Conservation (phyloP, 1,140 invertebrate genomes). For the Brachionus rotundiformis region DNA sequence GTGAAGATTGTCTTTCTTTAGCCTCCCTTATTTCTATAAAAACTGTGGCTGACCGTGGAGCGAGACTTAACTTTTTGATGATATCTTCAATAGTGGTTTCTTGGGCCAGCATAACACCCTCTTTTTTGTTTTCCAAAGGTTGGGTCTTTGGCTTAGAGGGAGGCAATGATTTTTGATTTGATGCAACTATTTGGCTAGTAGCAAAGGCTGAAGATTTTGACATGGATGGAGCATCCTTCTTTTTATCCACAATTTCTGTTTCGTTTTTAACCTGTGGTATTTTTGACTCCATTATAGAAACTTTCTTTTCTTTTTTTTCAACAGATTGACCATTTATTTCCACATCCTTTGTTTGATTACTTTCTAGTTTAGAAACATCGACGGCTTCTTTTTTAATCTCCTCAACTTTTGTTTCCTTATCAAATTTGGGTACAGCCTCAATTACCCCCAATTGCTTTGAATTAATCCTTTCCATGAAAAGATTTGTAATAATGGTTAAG, state of each 20-base stretch:
- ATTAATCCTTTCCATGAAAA: conserved; percentile 15
- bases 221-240: neutral
- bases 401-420: neutral
- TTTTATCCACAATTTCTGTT: neutral
- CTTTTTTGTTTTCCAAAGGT: neutral
- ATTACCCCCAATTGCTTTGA: neutral
- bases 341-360: neutral
- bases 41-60: conserved; percentile 16
- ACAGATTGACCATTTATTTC: neutral
- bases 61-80: conserved; percentile 17
- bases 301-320: conserved; percentile 19
- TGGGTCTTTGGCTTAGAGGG: neutral
- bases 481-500: neutral
- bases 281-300: neutral
- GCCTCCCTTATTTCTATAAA: conserved; percentile 17
- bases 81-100: conserved; percentile 7
- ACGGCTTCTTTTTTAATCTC: neutral
- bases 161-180: neutral
- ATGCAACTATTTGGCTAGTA: neutral
- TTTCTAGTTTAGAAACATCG: neutral
- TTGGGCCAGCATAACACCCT: neutral
- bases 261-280: neutral
- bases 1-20: conserved; percentile 20
- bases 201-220: neutral
- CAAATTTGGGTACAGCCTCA: neutral